Percentiles rank a stretch among this genome's conserved stretches.
phyloP scores from a whole-genome alignment of 2,888 invertebrate species.

The Uloborus plumipes region DNA sequence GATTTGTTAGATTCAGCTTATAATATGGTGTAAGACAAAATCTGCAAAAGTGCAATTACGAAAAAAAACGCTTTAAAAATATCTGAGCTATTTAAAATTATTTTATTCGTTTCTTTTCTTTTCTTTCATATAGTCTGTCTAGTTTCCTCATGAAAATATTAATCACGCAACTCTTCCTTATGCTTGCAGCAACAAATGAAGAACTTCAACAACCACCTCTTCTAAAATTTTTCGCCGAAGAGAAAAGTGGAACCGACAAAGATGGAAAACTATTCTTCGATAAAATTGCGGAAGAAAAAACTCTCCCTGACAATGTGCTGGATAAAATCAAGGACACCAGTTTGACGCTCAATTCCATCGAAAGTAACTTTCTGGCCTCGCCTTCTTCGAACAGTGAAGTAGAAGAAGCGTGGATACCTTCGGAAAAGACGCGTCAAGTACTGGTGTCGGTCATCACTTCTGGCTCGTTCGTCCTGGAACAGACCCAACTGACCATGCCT shows the following conservation, averaged over 20 bases:
- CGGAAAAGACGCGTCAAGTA: conserved; percentile 80
- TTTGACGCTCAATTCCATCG: not conserved
- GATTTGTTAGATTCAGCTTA: too few relatives aligned
- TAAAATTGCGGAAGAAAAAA: conserved; percentile 45
- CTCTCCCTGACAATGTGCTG: not conserved
- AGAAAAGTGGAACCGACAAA: conserved; percentile 55
- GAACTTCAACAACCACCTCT: conserved; percentile 29
- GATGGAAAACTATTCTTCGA: conserved; percentile 65
- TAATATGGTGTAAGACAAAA: too few relatives aligned
- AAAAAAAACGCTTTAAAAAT: too few relatives aligned
- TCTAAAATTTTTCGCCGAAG: conserved; percentile 58
- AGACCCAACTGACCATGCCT: conserved; percentile 86
- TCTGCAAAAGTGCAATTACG: too few relatives aligned
- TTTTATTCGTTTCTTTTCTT: not conserved
- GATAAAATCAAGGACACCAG: not conserved
- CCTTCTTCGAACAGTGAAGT: conserved; percentile 53
- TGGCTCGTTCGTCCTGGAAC: conserved; percentile 79
- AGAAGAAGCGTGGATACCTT: conserved; percentile 81
- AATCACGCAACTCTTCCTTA: not conserved
- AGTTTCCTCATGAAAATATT: not conserved
- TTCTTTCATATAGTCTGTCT: not conserved
- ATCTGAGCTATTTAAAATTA: not conserved
- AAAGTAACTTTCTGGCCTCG: conserved; percentile 28
- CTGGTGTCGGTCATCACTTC: conserved; percentile 76
- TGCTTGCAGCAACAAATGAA: not conserved